Base-by-base conservation (phyloP, 1,140 invertebrate species). In the Cheumatopsyche charites region DNA sequence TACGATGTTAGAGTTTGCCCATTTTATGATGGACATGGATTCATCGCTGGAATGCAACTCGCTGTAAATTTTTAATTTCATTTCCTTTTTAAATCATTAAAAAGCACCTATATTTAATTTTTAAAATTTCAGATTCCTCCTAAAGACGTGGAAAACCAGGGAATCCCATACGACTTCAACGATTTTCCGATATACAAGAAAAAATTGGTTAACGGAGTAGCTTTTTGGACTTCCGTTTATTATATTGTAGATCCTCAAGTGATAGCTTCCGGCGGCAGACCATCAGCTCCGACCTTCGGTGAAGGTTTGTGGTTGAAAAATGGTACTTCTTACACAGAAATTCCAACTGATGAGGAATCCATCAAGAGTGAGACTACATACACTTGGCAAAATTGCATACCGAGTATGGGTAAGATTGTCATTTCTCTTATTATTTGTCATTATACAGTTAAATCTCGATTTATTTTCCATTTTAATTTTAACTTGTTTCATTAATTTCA, bases 381-480 rank as follows among this genome's bases (percentile, higher is more conserved):
- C 72, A 76, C 69, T 3, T 71, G 70, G 72, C 75, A 76, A 29
- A 74, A 73, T 52, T 76, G 75, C 41, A 66, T 76, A 29, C 75
- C 75, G 0, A 70, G 52, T 41, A 76, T 76, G 75, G 75, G 75
- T 76, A 62, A 66, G 12, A 66, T 55, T 58, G 3, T 49, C 13
- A 4, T 36, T 67, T n/a, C 21, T 6, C 15, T 5, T 67, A 12
- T 9, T 9, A 26, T 62, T 62, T 9, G 9, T 12, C 26, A 9
- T 58, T 21, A 58, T 15, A n/a, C 7, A n/a, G 6, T 21, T 58
- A 58, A 58, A 15, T 9, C 52, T 58, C 6, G 7, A 15, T 58
- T 58, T n/a, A n/a, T n/a, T n/a, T n/a, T n/a, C n/a, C n/a, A n/a
- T n/a, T n/a, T n/a, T n/a, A n/a, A n/a, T n/a, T n/a, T n/a, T n/a